Evolutionary conservation across 1,140 invertebrate genomes (phyloP).

Genomic region (Drosophila virilis): DNA sequence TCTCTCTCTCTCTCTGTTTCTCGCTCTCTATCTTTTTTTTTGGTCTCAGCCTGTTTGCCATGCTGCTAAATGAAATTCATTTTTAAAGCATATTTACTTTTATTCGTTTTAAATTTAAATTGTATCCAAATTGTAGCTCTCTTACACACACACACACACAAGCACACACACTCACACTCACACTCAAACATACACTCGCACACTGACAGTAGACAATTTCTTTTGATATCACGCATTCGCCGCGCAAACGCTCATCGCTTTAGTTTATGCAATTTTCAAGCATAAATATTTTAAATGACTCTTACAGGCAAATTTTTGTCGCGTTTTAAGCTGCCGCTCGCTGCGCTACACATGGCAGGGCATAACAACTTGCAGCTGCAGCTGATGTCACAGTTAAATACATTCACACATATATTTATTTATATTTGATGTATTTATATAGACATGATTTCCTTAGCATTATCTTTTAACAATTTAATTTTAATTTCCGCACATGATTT

Average conservation of each 20-base stretch:
- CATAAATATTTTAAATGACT: conserved; percentile 72
- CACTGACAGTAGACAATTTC: conserved; percentile 42
- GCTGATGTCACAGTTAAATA: background rate
- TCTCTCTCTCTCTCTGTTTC: background rate
- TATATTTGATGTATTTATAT: background rate
- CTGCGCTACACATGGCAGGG: background rate
- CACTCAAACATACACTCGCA: background rate
- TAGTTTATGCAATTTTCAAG: conserved; percentile 53
- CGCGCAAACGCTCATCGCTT: conserved; percentile 23
- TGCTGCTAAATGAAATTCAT: conserved; percentile 45
- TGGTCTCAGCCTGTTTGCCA: background rate
- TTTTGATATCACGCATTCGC: conserved; percentile 55
- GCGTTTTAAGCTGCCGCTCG: conserved; percentile 23
- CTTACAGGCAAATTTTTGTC: conserved; percentile 59
- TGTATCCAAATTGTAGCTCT: conserved; percentile 40
- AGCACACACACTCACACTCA: background rate
- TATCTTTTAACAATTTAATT: no score
- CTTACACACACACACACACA: conserved; percentile 1
- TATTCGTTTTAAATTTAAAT: conserved; percentile 51
- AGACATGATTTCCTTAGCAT: conserved; percentile 6
- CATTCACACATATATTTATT: background rate
- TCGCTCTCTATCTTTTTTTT: background rate
- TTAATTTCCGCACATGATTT: conserved; percentile 26
- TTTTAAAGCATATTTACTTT: conserved; percentile 61
- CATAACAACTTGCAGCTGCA: background rate